Conservation (phyloP, 1,140 invertebrate genomes). For the Bombus waltoni region DNA sequence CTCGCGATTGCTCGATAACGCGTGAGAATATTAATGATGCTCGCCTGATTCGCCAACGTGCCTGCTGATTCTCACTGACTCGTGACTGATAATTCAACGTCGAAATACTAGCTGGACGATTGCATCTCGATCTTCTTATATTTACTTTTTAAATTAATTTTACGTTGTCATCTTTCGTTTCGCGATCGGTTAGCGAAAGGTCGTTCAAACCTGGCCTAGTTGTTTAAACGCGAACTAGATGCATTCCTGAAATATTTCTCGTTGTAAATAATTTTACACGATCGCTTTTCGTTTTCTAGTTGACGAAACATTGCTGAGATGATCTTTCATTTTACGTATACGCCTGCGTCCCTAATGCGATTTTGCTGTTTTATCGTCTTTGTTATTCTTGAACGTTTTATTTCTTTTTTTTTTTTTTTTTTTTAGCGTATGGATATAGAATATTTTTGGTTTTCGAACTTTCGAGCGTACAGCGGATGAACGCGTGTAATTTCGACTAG, state of each 20-base stretch:
- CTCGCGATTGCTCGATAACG: neutral
- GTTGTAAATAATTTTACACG: too few species aligned
- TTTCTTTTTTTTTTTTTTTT: too few species aligned
- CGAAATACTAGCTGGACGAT: neutral
- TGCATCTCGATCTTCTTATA: neutral
- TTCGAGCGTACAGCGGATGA: too few species aligned
- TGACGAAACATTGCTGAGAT: too few species aligned
- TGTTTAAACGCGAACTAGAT: too few species aligned
- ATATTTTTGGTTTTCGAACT: neutral
- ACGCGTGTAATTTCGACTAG: neutral
- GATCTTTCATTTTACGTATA: too few species aligned
- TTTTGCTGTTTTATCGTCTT: too few species aligned
- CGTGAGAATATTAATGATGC: slow-evolving; percentile 6
- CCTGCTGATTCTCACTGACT: neutral
- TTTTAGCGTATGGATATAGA: neutral
- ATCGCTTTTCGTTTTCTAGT: too few species aligned
- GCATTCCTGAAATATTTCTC: too few species aligned
- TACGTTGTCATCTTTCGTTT: neutral
- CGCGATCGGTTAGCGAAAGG: neutral
- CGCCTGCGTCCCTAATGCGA: too few species aligned
- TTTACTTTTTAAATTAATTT: neutral
- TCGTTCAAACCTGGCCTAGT: neutral
- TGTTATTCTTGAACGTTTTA: too few species aligned
- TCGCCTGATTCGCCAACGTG: neutral
- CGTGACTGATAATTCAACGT: neutral